A percentile compares a stretch with the other conserved stretches of the same genome.
Conservation (phyloP, 1,140 invertebrate genomes). For the Sarcophaga peregrina region DNA sequence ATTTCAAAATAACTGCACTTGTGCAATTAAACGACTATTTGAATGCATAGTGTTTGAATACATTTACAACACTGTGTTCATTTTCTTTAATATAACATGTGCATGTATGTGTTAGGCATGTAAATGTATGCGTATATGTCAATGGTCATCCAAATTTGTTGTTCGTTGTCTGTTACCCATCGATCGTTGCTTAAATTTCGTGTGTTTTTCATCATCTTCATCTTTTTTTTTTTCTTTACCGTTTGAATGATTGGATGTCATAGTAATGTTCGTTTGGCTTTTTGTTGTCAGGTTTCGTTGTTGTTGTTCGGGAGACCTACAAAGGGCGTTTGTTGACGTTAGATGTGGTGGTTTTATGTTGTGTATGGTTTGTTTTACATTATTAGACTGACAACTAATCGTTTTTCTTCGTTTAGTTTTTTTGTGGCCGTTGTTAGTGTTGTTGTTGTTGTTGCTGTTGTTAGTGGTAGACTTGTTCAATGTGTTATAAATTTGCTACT, state of each 20-base stretch:
- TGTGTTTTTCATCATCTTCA: neutral
- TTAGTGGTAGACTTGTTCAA: neutral
- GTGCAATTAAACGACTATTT: too few species aligned
- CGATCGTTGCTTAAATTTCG: neutral
- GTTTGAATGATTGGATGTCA: conserved; percentile 13
- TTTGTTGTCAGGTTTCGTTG: too few species aligned
- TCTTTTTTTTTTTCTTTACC: neutral
- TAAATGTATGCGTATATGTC: neutral
- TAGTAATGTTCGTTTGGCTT: neutral
- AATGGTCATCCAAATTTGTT: conserved; percentile 4
- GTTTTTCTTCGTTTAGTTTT: neutral
- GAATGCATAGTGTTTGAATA: too few species aligned
- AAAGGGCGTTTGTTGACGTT: conserved; percentile 23
- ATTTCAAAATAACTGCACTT: too few species aligned
- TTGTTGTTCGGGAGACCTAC: neutral
- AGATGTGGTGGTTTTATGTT: neutral
- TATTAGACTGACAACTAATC: neutral
- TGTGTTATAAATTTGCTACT: conserved; percentile 20
- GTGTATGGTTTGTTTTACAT: neutral
- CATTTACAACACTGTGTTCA: too few species aligned
- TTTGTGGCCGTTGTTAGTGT: neutral
- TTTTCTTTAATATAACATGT: neutral
- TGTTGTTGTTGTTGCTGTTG: neutral
- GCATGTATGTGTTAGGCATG: neutral
- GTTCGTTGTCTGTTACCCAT: neutral